A percentile compares a stretch with the other conserved stretches of the same genome.
phyloP scores from a whole-genome alignment of 2,797 vertebrate genomes.

The Darevskia nairensis region DNA sequence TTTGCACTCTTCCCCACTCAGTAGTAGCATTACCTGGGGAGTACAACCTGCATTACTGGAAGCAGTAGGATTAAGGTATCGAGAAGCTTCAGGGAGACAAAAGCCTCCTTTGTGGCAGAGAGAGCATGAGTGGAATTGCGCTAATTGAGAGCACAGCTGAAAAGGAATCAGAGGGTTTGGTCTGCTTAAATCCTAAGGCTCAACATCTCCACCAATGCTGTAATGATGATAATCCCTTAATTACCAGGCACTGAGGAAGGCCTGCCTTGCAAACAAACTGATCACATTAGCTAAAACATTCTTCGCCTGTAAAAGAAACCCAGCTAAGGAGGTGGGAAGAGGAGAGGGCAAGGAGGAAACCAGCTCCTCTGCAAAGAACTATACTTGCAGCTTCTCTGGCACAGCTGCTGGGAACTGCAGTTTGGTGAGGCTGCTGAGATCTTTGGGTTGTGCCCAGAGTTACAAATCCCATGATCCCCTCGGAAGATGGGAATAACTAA shows the following conservation, averaged over 20 bases:
- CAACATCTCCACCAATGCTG: slow-evolving; percentile 61
- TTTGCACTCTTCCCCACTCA: slow-evolving; percentile 44
- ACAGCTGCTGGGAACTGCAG: neutral
- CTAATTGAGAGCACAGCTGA: slow-evolving; percentile 58
- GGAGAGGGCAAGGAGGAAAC: neutral
- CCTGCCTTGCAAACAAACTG: slow-evolving; percentile 64
- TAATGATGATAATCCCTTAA: slow-evolving; percentile 71
- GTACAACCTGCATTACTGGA: slow-evolving; percentile 53
- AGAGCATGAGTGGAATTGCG: slow-evolving; percentile 53
- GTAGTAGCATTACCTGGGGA: slow-evolving; percentile 61
- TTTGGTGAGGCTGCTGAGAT: neutral
- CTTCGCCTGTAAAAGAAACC: slow-evolving; percentile 32
- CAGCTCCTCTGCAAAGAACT: neutral
- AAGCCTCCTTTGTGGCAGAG: slow-evolving; percentile 55
- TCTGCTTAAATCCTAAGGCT: slow-evolving; percentile 46
- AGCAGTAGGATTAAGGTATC: slow-evolving; percentile 65
- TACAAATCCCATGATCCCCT: neutral
- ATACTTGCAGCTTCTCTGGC: neutral
- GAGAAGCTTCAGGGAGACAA: slow-evolving; percentile 59
- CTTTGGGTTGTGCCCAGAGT: neutral
- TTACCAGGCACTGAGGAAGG: slow-evolving; percentile 66
- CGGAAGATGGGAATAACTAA: neutral
- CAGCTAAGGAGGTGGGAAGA: slow-evolving; percentile 5
- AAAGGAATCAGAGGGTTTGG: slow-evolving; percentile 60
- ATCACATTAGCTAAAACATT: slow-evolving; percentile 40